Evolutionary conservation across 2,888 invertebrate species (phyloP), one percentile per base, ranked within the genome.

Genomic region (Agrotis puta): DNA sequence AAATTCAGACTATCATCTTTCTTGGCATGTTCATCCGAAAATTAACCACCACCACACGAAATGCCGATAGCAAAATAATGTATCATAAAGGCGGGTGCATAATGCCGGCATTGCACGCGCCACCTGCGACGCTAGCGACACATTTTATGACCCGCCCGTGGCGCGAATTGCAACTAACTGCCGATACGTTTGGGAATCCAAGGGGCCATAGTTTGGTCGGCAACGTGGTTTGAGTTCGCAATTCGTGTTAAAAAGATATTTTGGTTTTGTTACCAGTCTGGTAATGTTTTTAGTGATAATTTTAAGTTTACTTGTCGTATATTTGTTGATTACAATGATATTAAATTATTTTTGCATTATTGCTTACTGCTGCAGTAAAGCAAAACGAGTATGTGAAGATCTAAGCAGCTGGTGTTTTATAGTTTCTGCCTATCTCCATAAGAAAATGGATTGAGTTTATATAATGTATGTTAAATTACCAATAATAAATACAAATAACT

Each of bases 121-220:
- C 92, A 92, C 91, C 92, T 91, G 92, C 91, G 91, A 88, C 91
- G 81, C 90, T 86, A 88, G 91, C 91, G 91, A 84, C 84, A 85
- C 91, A 88, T 88, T 94, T 94, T 93, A 94, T 90, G 93, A 89
- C 87, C 89, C 85, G 83, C 87, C 90, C 93, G 93, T 92, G 94
- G 91, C 88, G 88, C 87, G 94, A 93, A 94, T 94, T 88, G 92
- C 89, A 94, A 94, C 93, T 92, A 93, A 92, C 92, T 88, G 87
- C 88, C 88, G 75, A 85, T 89, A 85, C 79, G 51, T 77, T 82
- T 58, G 72, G 58, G 61, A 79, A 88, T 85, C 89, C 74, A 92
- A 85, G 87, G 73, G 53, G n/a, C 2, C 0, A 13, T 13, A 75
- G 61, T 77, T 57, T 64, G 66, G 50, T 22, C 64, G 68, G 65